Evolutionary conservation across 2,888 invertebrate genomes (phyloP).

Genomic region (Parelbella ahira): DNA sequence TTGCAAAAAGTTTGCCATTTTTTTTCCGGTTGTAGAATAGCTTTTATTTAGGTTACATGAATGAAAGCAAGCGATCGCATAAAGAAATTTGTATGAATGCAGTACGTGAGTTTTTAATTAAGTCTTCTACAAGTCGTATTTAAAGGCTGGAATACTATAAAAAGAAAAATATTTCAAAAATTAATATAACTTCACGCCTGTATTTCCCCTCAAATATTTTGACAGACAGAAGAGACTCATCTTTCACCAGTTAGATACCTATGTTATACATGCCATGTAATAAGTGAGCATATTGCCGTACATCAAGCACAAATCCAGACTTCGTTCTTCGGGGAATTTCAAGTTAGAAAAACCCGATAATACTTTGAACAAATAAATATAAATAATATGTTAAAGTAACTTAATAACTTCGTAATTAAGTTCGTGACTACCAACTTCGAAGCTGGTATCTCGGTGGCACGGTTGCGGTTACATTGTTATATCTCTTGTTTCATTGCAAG

Average conservation of each 20-base stretch:
- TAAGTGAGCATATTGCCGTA: no score
- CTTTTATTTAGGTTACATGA: conserved; percentile 13
- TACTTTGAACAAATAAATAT: no score
- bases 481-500: conserved; percentile 21
- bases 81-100: conserved; percentile 4
- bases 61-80: conserved; percentile 1
- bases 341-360: no score
- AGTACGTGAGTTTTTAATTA: conserved; percentile 11
- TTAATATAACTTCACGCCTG: no score
- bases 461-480: conserved; percentile 19
- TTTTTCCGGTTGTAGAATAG: not conserved
- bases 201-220: no score
- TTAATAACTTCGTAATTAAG: conserved; percentile 7
- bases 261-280: no score
- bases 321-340: no score
- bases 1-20: conserved; percentile 2
- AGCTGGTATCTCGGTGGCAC: conserved; percentile 15
- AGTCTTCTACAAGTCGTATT: conserved; percentile 6
- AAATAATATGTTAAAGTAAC: no score
- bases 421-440: conserved; percentile 2
- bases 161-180: no score
- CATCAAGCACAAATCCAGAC: no score
- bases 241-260: no score
- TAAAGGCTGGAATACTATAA: not conserved
- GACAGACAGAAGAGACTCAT: no score